Evolutionary conservation across 2,113 vertebrate species (phyloP), one percentile per base, ranked within the genome.

Genomic region (Dermatemys mawii): DNA sequence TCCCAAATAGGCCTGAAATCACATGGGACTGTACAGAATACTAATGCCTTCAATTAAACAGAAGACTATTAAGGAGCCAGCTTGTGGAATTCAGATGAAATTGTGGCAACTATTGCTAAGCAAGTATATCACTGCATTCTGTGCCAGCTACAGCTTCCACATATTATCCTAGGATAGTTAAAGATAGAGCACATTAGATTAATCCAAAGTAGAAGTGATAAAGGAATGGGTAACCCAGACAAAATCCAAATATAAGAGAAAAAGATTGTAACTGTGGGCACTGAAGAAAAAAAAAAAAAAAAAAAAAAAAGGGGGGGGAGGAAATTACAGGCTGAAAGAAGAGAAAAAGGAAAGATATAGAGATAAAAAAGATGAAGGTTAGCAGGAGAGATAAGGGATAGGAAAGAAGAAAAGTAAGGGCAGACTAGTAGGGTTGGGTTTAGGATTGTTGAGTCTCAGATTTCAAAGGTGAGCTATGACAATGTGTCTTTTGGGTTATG

Each of bases 31-130:
- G 12, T 44, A 75, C 35, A 73, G 32, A 89, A 60, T 8, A 19
- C 48, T 0, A 87, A 21, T 1, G 0, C 9, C 3, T 0, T 21
- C 38, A 83, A 44, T 17, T 35, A 14, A 51, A 32, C 7, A 49
- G 3, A 70, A 82, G 49, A 70, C 1, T 82, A 27, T 32, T 60
- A 38, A 27, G 24, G 13, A 90, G 48, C 60, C 19, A 14, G 29
- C 67, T 41, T 35, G 46, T n/a, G 8, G 16, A 17, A 35, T 55
- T 51, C 51, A 81, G 22, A 57, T 0, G 1, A 50, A 70, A n/a
- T 78, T 89, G 26, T 12, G 86, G 67, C 48, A 91, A 82, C 19
- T 21, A 76, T 26, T 21, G 8, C 63, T 67, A 38, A 67, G 63
- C 17, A 70, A 70, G n/a, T 70, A 70, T 8, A 70, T 70, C 63